These are phyloP conservation scores for Oscheius sp. DNA, from an alignment of 2,888 invertebrate genomes.

Conservation along the genomic window DNA sequence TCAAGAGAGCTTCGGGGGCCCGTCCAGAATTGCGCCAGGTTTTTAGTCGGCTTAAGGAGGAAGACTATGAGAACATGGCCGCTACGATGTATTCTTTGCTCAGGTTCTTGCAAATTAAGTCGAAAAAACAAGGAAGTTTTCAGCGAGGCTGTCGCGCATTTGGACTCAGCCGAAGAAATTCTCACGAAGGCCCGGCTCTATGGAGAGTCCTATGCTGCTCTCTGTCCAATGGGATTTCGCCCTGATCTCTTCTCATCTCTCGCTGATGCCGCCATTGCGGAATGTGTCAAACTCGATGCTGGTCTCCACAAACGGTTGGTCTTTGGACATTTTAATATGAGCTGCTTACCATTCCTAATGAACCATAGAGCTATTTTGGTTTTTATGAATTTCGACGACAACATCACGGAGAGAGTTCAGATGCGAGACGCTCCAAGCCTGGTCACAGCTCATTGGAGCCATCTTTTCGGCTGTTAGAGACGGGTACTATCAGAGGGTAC, in stretches of 20 bases:
- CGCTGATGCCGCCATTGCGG: conserved; percentile 71
- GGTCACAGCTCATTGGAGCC: conserved; percentile 70
- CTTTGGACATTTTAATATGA: not conserved
- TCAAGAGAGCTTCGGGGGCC: conserved; percentile 66
- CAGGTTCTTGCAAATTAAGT: conserved; percentile 28
- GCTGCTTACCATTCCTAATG: not conserved
- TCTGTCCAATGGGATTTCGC: conserved; percentile 69
- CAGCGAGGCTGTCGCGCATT: conserved; percentile 65
- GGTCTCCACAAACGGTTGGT: conserved; percentile 64
- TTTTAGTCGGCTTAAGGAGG: conserved; percentile 62
- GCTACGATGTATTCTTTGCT: conserved; percentile 53
- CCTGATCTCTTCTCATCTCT: conserved; percentile 71
- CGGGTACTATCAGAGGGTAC: conserved; percentile 62
- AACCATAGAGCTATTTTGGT: not conserved
- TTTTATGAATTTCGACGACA: not conserved
- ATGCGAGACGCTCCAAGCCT: conserved; percentile 71
- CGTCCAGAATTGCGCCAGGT: conserved; percentile 66
- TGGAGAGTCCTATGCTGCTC: conserved; percentile 64
- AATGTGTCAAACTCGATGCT: conserved; percentile 69
- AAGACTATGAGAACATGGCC: conserved; percentile 58
- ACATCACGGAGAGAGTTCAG: conserved; percentile 33
- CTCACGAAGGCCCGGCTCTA: conserved; percentile 51
- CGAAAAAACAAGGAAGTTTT: conserved; percentile 36
- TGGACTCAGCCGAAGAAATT: conserved; percentile 67
- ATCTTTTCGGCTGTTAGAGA: conserved; percentile 69